Conservation (phyloP, 2,888 invertebrate species). For the Cheilosia impressa region DNA sequence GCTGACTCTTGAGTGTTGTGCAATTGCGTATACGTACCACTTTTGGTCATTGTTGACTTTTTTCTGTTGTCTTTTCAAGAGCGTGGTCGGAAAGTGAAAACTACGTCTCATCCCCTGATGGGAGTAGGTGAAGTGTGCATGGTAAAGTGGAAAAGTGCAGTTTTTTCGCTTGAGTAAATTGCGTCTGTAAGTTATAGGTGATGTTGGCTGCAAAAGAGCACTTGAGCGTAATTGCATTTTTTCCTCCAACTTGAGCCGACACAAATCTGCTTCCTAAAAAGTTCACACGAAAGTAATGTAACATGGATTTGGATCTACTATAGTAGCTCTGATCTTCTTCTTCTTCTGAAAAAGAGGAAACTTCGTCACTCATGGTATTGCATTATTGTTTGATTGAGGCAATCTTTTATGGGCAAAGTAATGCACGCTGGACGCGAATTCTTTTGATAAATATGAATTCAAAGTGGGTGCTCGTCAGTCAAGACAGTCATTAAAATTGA, state of each 20-base stretch:
- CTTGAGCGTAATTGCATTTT: conserved; percentile 32
- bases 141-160: conserved; percentile 28
- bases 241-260: conserved; percentile 2
- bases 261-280: no score
- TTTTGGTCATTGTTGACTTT: conserved; percentile 37
- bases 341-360: no score
- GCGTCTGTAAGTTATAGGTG: conserved; percentile 10
- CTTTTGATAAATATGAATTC: no score
- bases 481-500: no score
- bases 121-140: conserved; percentile 1
- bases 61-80: neutral
- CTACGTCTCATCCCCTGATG: neutral
- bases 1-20: conserved; percentile 53
- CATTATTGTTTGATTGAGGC: no score
- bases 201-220: conserved; percentile 2
- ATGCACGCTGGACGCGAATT: no score
- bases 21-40: conserved; percentile 44
- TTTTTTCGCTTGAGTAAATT: conserved; percentile 30
- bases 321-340: no score
- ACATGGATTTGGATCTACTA: no score
- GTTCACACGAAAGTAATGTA: no score
- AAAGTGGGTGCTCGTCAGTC: no score
- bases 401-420: no score
- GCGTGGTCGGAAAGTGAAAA: neutral
- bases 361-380: no score